Evolutionary conservation across 1,140 invertebrate genomes (phyloP), one percentile per base, ranked within the genome.

Genomic region (Ips nitidus): DNA sequence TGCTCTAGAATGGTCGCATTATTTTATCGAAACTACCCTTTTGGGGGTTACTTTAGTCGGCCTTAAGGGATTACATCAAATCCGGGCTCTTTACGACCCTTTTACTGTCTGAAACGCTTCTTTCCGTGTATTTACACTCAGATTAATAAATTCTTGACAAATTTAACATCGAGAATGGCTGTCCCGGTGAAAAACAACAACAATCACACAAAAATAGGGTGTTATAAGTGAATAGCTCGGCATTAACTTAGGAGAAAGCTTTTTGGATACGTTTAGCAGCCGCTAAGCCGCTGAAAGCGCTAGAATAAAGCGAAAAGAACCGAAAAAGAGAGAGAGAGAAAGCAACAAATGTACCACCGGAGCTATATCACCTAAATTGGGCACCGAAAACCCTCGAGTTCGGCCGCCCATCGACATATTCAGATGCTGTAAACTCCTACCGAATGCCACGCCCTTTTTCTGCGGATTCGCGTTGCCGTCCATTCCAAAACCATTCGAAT

Each of bases 341-440:
- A 2, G 2, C 7, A 6, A 50, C 45, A 6, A 50, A 50, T 8
- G 22, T 50, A 7, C 8, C 47, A 76, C 75, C 57, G 74, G 76
- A 78, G 76, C 75, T 80, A 76, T 80, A 75, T 81, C 78, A 95
- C 94, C 93, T 94, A 96, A 83, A 84, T 94, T 93, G 71, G 94
- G 94, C 75, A 94, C 92, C 77, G 93, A 95, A 75, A 89, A 90
- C 82, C 93, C 94, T 83, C 92, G 87, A 83, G 84, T 82, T 83
- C 84, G 83, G 83, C 82, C 84, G 83, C 89, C 81, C 76, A 87
- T 83, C 69, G 57, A 62, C 63, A 66, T 60, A 41, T 70, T 50
- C 38, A 69, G 58, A 42, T 69, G 52, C 41, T 70, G 68, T 43
- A 70, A 64, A 61, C 84, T 84, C 89, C 81, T 77, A 87, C 84